These are phyloP conservation scores for Erannis defoliaria DNA, from an alignment of 2,888 invertebrate genomes.

Conservation along the genomic window DNA sequence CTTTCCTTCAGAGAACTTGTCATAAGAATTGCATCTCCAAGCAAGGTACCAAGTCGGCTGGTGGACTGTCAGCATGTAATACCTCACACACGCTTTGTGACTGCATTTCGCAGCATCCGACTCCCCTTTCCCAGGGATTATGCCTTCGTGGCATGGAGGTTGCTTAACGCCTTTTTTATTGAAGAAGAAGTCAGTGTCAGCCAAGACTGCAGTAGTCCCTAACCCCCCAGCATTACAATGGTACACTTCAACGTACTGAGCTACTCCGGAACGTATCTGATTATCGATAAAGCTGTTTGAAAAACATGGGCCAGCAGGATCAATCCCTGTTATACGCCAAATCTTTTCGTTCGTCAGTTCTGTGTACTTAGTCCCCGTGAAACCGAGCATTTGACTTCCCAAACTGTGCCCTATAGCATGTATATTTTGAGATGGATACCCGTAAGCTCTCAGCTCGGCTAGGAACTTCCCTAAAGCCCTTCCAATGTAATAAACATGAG, in stretches of 20 bases:
- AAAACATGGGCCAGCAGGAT: conserved; percentile 82
- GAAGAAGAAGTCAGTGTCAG: conserved; percentile 87
- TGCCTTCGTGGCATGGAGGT: conserved; percentile 78
- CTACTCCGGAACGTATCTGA: conserved; percentile 84
- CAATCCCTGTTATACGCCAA: conserved; percentile 73
- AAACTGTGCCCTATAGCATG: conserved; percentile 78
- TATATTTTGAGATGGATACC: conserved; percentile 70
- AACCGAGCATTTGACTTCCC: conserved; percentile 75
- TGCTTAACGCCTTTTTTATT: conserved; percentile 86
- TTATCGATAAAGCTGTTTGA: conserved; percentile 73
- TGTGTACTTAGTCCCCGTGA: conserved; percentile 63
- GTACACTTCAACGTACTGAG: conserved; percentile 86
- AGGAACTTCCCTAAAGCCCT: conserved; percentile 67
- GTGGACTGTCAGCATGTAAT: conserved; percentile 69
- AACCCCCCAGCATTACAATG: conserved; percentile 87
- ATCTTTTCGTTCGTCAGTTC: conserved; percentile 69
- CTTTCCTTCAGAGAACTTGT: conserved; percentile 64
- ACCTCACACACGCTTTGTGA: conserved; percentile 75
- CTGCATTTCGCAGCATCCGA: conserved; percentile 77
- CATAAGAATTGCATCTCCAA: conserved; percentile 72
- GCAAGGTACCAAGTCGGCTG: conserved; percentile 69
- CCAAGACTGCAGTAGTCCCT: conserved; percentile 81
- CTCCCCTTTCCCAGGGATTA: conserved; percentile 70
- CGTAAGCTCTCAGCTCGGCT: conserved; percentile 61
- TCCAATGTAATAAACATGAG: conserved; percentile 69